phyloP scores from a whole-genome alignment of 1,140 invertebrate genomes.

The Phocides pigmalion region DNA sequence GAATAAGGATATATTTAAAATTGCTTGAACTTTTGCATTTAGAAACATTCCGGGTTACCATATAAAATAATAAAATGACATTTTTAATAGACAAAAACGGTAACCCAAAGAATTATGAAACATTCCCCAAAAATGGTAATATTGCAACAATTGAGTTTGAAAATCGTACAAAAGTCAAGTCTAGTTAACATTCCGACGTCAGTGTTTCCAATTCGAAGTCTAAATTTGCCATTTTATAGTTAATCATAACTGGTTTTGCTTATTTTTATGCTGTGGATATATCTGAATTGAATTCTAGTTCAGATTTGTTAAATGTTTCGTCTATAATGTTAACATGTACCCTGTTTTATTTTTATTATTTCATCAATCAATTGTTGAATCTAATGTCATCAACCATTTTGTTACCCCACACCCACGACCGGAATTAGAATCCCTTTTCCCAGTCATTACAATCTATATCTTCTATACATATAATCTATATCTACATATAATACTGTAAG shows the following conservation, averaged over 20 bases:
- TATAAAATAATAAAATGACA: not conserved
- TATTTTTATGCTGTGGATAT: slow-evolving; percentile 1
- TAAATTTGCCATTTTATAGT: slow-evolving; percentile 23
- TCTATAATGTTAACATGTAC: slow-evolving; percentile 7
- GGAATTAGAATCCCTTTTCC: no score
- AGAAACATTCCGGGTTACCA: slow-evolving; percentile 17
- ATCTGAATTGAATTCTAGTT: slow-evolving; percentile 8
- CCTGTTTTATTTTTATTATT: not conserved
- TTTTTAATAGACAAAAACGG: not conserved
- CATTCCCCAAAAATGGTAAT: not conserved
- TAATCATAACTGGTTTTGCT: not conserved
- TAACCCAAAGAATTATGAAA: not conserved
- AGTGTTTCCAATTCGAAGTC: slow-evolving; percentile 8
- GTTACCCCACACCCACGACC: no score
- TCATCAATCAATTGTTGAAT: not conserved
- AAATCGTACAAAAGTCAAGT: no score
- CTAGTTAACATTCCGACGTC: not conserved
- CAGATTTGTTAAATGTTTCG: slow-evolving; percentile 4
- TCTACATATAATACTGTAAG: no score
- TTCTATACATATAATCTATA: no score
- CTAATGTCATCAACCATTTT: no score
- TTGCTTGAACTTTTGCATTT: slow-evolving; percentile 15
- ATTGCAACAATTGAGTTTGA: not conserved
- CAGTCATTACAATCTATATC: no score
- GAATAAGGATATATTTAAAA: not conserved